A percentile compares a stretch with the other conserved stretches of the same genome.
Evolutionary conservation across 1,140 invertebrate genomes (phyloP).

Genomic region (Acyrthosiphon pisum): DNA sequence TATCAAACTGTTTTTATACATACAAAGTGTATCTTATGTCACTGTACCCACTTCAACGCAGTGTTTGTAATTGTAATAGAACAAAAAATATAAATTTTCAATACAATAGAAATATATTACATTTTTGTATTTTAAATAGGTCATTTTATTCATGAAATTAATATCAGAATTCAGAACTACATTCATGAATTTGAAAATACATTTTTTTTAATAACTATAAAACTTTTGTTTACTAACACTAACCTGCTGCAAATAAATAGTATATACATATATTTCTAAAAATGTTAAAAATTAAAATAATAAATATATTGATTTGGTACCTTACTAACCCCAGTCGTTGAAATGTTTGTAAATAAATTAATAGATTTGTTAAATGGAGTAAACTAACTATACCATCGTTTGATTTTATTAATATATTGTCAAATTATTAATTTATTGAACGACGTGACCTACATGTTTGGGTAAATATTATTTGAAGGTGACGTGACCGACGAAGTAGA

Average conservation of each 20-base stretch:
- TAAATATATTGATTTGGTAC: not conserved
- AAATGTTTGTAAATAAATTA: too few relatives aligned
- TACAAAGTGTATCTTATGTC: not conserved
- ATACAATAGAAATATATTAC: not conserved
- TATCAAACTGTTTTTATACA: not conserved
- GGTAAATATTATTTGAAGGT: not conserved
- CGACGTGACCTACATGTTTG: not conserved
- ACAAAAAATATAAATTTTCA: not conserved
- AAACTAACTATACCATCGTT: not conserved
- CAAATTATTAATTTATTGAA: not conserved
- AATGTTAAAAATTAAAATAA: not conserved
- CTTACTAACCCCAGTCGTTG: not conserved
- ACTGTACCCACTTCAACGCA: not conserved
- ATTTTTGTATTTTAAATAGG: not conserved
- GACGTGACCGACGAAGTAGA: not conserved
- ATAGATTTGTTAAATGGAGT: not conserved
- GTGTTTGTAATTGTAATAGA: not conserved
- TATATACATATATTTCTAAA: too few relatives aligned
- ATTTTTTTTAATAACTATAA: not conserved
- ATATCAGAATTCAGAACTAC: not conserved
- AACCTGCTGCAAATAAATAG: not conserved
- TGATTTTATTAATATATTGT: not conserved
- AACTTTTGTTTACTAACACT: too few relatives aligned
- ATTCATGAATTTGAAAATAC: not conserved
- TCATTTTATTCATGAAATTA: not conserved